Evolutionary conservation across 1,140 invertebrate genomes (phyloP).

Genomic region (Drosophila pectinifera): DNA sequence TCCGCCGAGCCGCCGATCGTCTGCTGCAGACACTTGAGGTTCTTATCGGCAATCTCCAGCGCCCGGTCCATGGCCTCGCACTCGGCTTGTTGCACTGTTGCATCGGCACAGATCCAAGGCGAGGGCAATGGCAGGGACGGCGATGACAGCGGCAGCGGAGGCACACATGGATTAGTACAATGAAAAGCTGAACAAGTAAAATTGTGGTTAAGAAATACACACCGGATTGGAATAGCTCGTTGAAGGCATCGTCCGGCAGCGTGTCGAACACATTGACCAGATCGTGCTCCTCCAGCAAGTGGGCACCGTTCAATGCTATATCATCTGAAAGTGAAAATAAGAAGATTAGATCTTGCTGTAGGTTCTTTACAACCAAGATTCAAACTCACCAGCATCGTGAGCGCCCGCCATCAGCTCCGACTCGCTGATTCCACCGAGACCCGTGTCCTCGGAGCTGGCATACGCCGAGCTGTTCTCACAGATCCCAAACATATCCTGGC

Average conservation of each 20-base stretch:
- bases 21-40: conserved; percentile 91
- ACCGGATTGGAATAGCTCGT: conserved; percentile 91
- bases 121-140: conserved; percentile 19
- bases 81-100: conserved; percentile 90
- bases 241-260: conserved; percentile 95
- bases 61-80: conserved; percentile 93
- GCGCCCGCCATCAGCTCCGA: conserved; percentile 85
- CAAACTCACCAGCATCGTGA: conserved; percentile 75
- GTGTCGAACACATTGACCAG: conserved; percentile 95
- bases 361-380: too few relatives aligned
- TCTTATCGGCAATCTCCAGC: conserved; percentile 92
- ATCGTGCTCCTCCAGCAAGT: conserved; percentile 92
- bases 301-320: conserved; percentile 85
- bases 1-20: conserved; percentile 88
- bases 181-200: conserved; percentile 67
- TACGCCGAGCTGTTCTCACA: conserved; percentile 87
- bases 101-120: conserved; percentile 46
- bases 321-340: conserved; percentile 67
- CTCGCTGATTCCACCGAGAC: conserved; percentile 86
- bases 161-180: conserved; percentile 78
- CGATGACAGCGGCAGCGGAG: conserved; percentile 25
- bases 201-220: conserved; percentile 69
- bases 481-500: conserved; percentile 78
- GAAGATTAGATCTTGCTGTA: too few relatives aligned
- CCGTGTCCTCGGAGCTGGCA: conserved; percentile 87